These are phyloP conservation scores for Synanthedon tipuliformis DNA, from an alignment of 2,888 invertebrate genomes.

Conservation along the genomic window DNA sequence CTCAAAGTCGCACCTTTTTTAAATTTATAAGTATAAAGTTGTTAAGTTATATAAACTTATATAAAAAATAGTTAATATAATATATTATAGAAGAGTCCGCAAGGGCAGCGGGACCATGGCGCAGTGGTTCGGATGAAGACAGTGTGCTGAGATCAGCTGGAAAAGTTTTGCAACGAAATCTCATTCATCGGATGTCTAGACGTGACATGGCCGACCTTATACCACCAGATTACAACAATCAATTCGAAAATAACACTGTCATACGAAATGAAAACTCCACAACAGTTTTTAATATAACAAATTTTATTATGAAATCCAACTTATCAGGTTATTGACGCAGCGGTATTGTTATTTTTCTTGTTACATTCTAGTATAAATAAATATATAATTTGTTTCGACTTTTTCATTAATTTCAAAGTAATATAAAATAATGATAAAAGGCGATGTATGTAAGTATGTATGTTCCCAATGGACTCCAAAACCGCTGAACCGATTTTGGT, in stretches of 20 bases:
- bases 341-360: not conserved
- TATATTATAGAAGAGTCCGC: slow-evolving; percentile 32
- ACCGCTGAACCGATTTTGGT: too few relatives aligned
- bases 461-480: too few relatives aligned
- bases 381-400: not conserved
- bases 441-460: too few relatives aligned
- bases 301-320: not conserved
- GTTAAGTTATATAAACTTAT: too few relatives aligned
- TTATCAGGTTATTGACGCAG: not conserved
- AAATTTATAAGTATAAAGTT: too few relatives aligned
- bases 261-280: slow-evolving; percentile 6
- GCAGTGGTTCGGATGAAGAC: slow-evolving; percentile 16
- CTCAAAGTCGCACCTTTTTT: too few relatives aligned
- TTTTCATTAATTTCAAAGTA: too few relatives aligned
- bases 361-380: not conserved
- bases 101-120: slow-evolving; percentile 26
- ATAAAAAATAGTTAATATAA: too few relatives aligned
- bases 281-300: not conserved
- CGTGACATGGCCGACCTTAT: slow-evolving; percentile 21
- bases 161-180: slow-evolving; percentile 28
- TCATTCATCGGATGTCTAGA: slow-evolving; percentile 28
- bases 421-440: too few relatives aligned
- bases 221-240: not conserved
- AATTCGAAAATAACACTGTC: slow-evolving; percentile 3
- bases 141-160: slow-evolving; percentile 33